phyloP scores from a whole-genome alignment of 2,113 vertebrate genomes.

The Phylloscopus trochilus region DNA sequence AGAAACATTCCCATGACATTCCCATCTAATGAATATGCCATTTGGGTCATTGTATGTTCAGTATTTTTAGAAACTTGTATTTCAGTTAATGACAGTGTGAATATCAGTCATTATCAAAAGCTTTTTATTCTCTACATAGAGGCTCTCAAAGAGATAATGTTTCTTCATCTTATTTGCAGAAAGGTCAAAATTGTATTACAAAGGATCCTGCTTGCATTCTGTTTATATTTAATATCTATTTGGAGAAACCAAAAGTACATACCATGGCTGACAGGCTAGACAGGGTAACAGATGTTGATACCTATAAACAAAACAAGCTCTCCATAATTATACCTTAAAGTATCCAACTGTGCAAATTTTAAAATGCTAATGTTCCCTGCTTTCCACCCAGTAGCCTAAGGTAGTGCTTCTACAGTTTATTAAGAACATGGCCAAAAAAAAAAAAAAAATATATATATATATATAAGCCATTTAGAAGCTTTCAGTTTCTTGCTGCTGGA shows the following conservation, averaged over 20 bases:
- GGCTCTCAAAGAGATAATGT: neutral
- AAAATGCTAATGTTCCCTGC: neutral
- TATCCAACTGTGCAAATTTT: neutral
- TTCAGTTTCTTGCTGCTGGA: neutral
- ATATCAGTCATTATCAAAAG: neutral
- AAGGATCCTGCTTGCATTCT: neutral
- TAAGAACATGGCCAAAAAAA: neutral
- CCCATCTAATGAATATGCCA: neutral
- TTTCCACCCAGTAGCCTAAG: neutral
- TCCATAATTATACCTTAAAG: neutral
- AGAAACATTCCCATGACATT: neutral
- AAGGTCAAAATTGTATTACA: neutral
- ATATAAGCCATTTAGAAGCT: neutral
- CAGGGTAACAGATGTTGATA: neutral
- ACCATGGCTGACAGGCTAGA: neutral
- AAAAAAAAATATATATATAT: neutral
- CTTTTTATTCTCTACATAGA: neutral
- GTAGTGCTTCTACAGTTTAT: neutral
- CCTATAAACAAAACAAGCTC: neutral
- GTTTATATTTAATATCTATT: neutral
- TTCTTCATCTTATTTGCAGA: neutral
- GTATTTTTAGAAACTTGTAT: neutral
- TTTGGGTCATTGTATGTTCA: neutral
- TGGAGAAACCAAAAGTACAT: neutral
- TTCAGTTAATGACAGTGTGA: neutral